Evolutionary conservation across 2,888 invertebrate genomes (phyloP).

Genomic region (Rutpela maculata): DNA sequence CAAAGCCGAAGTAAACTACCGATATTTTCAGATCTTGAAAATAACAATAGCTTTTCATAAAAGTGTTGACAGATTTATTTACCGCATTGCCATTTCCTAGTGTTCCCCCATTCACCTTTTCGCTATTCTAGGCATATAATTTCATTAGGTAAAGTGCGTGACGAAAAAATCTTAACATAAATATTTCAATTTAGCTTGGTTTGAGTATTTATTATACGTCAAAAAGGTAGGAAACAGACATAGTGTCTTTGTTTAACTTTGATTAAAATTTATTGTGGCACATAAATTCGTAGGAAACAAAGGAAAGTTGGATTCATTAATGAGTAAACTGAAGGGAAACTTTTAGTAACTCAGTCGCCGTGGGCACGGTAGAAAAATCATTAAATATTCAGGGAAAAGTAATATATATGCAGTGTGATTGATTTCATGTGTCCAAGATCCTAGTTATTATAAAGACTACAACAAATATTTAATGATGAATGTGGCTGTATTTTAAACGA

Average conservation of each 20-base stretch:
- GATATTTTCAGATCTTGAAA: too few relatives aligned
- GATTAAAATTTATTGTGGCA: constrained; percentile 11
- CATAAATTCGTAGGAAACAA: constrained; percentile 2
- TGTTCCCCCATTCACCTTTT: not conserved
- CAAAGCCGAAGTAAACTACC: too few relatives aligned
- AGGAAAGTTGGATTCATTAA: not conserved
- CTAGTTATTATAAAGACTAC: too few relatives aligned
- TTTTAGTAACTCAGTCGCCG: not conserved
- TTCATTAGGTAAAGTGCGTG: constrained; percentile 27
- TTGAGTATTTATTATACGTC: constrained; percentile 13
- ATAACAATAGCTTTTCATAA: not conserved
- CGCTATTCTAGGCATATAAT: not conserved
- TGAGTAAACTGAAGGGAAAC: not conserved
- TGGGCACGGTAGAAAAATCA: not conserved
- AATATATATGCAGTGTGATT: not conserved
- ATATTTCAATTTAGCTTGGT: constrained; percentile 12
- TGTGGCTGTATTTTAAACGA: too few relatives aligned
- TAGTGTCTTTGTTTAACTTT: constrained; percentile 2
- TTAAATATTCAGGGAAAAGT: not conserved
- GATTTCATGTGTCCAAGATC: too few relatives aligned
- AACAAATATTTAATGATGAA: too few relatives aligned
- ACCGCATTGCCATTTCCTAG: not conserved
- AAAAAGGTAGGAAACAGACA: not conserved
- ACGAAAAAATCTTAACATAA: not conserved
- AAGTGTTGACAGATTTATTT: constrained; percentile 7